Evolutionary conservation across 2,888 invertebrate species (phyloP), one percentile per base, ranked within the genome.

Genomic region (Stenoptilia bipunctidactyla): DNA sequence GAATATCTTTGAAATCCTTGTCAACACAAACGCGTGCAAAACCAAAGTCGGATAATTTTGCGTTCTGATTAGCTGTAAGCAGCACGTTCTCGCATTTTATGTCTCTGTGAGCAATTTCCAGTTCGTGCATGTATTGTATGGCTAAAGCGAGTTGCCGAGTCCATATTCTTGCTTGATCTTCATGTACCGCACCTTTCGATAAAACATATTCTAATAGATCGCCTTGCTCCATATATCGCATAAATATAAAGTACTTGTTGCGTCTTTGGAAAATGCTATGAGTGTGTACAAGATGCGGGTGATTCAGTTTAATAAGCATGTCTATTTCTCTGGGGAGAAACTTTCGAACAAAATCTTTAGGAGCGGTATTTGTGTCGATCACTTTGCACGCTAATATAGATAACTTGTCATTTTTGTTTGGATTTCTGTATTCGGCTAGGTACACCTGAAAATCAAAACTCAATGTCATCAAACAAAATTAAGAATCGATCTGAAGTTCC

Each of bases 31-130:
- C 48, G 3, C 85, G 85, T 0, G 93, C 88, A 62, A 94, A 94
- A 2, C 94, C 94, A 57, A 94, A 94, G 67, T 94, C 94, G 0
- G 92, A 91, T 13, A 91, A 61, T 63, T 94, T 94, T 2, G 92
- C 86, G 55, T 92, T 92, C 60, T 90, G 90, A 56, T 91, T 90
- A 8, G 83, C 80, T 0, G 91, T 91, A 5, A 92, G 74, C 1
- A 92, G 70, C n/a, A 92, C 87, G 59, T 94, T 94, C 70, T 94
- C 93, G 59, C 93, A 93, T 68, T 94, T 94, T 42, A 94, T 85
- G 64, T 94, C 93, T 45, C 93, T 82, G 61, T 93, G 93, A 0
- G 90, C 90, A 41, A 93, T 89, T 46, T 91, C 89, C 61, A 90
- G 82, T 51, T 88, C 87, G 58, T 93, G 92, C 59, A 92, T 83